Base-by-base conservation (phyloP, 1,140 invertebrate genomes). In the Temnothorax longispinosus region DNA sequence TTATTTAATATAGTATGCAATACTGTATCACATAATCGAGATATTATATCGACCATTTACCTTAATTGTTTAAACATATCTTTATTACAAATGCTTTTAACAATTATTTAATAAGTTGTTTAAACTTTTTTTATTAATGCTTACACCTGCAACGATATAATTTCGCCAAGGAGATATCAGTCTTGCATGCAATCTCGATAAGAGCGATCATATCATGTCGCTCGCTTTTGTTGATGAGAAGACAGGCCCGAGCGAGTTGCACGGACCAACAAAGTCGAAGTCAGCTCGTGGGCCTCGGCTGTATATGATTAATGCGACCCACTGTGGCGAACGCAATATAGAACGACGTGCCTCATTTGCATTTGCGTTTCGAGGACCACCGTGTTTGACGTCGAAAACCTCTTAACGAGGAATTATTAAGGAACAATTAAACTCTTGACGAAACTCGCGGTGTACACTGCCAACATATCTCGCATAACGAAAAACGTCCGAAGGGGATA, bases 301-400 rank as follows among this genome's bases (percentile, higher is more conserved):
- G 69, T 60, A 44, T 84, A 67, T 90, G 89, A 90, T 90, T 90
- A 90, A 90, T 90, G 89, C 86, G 89, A 86, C 81, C 89, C 89
- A 86, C 89, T 90, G 87, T 86, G 71, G 71, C 89, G 89, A 87
- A 82, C 86, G 89, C 89, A 88, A 90, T 90, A 90, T 90, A 89
- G 89, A 62, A 89, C 89, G 89, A 88, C 78, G 60, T 81, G 71
- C 71, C 90, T 91, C 90, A 91, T 91, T 91, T 91, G 90, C 90
- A 91, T 91, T 85, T 84, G 87, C 90, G 84, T 91, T 86, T 75
- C 90, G 77, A 74, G 89, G 90, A 90, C 90, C 90, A 91, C 90
- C 90, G 87, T 91, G 90, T 85, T 88, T 87, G 54, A 77, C 81
- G 81, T 75, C 71, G 89, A 6, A 65, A 84, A 90, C 80, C 87